These are phyloP conservation scores for Scaptomyza caliginosa DNA, from an alignment of 2,888 invertebrate genomes.

Conservation along the genomic window DNA sequence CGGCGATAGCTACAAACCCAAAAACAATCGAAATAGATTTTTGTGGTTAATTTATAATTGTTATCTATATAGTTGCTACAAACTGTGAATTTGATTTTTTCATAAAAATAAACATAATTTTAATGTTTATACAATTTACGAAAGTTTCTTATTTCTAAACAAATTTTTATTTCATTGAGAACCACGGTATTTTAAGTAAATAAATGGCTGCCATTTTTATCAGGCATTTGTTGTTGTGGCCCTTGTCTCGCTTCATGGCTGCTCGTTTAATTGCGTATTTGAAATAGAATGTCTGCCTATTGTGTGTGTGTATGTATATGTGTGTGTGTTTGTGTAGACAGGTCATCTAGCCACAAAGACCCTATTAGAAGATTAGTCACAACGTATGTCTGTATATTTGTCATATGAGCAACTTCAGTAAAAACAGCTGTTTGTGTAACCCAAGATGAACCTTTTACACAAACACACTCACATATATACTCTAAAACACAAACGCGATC, in stretches of 20 bases:
- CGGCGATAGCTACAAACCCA: constrained; percentile 2
- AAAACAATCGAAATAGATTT: not conserved
- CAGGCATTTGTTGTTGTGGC: constrained; percentile 7
- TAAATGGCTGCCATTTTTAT: constrained; percentile 35
- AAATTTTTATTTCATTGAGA: not conserved
- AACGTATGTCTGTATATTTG: not conserved
- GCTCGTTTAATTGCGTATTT: constrained; percentile 6
- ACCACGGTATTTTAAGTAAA: constrained; percentile 7
- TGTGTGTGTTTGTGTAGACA: not conserved
- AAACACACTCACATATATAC: constrained; percentile 3
- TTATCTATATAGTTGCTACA: constrained; percentile 31
- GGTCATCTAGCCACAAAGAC: constrained; percentile 30
- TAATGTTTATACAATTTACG: not conserved
- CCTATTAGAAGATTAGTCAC: constrained; percentile 45
- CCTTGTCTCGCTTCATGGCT: constrained; percentile 17
- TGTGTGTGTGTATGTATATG: not conserved
- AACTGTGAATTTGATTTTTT: not conserved
- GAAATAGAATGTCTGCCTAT: not conserved
- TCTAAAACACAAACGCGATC: constrained; percentile 45
- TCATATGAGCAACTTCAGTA: not conserved
- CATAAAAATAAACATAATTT: not conserved
- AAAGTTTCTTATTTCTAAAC: not conserved
- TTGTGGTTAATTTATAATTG: constrained; percentile 14
- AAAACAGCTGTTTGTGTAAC: constrained; percentile 48
- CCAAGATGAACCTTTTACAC: constrained; percentile 10